phyloP scores from a whole-genome alignment of 2,113 vertebrate genomes.

The Aptenodytes patagonicus region DNA sequence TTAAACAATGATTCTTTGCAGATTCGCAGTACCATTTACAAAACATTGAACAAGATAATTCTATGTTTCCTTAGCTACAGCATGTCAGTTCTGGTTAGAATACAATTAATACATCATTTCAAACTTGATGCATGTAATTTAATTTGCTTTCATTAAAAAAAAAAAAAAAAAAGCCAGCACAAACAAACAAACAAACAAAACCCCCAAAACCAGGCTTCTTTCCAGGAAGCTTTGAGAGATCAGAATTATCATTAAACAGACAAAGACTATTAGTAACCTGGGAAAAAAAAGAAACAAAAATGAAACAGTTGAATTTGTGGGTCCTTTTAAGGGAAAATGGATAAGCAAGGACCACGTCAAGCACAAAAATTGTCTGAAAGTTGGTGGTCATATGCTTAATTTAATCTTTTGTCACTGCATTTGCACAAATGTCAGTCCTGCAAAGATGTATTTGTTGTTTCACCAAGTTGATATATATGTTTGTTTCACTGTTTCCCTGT shows the following conservation, averaged over 20 bases:
- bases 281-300: background rate
- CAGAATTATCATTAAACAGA: background rate
- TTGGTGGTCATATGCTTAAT: background rate
- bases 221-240: background rate
- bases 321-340: background rate
- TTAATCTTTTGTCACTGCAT: background rate
- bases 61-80: conserved; percentile 2
- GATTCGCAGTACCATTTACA: background rate
- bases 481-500: background rate
- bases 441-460: background rate
- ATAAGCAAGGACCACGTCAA: background rate
- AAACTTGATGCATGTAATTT: background rate
- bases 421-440: background rate
- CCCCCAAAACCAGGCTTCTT: background rate
- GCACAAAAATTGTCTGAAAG: background rate
- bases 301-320: background rate
- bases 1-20: background rate
- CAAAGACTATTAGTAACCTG: background rate
- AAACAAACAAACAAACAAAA: background rate
- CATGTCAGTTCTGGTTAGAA: background rate
- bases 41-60: conserved; percentile 41
- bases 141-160: background rate
- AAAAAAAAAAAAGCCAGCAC: background rate
- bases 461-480: background rate
- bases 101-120: conserved; percentile 10